phyloP scores from a whole-genome alignment of 1,140 invertebrate species.

The Dendroctonus ponderosae region DNA sequence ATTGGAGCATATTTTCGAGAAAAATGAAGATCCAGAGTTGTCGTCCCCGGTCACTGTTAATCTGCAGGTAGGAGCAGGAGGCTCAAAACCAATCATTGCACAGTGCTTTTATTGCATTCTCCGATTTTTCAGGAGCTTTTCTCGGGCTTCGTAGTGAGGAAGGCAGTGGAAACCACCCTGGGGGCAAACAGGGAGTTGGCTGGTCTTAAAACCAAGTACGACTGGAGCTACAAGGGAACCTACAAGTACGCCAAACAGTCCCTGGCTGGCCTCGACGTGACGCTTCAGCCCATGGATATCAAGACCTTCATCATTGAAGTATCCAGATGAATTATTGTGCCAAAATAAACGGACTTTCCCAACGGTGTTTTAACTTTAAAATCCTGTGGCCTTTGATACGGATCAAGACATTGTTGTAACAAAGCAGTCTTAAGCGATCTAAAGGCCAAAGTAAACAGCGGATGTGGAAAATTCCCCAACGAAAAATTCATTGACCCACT shows the following conservation, averaged over 20 bases:
- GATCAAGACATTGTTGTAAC: no score
- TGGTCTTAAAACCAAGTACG: conserved; percentile 2
- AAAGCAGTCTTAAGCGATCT: no score
- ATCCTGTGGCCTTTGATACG: no score
- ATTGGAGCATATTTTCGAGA: conserved; percentile 73
- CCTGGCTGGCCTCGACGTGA: neutral
- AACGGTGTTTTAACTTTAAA: no score
- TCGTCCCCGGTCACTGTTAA: conserved; percentile 59
- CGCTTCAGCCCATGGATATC: conserved; percentile 24
- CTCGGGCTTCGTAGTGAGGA: conserved; percentile 16
- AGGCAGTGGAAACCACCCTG: conserved; percentile 17
- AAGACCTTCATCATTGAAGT: conserved; percentile 23
- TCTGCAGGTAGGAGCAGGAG: conserved; percentile 30
- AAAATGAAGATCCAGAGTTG: conserved; percentile 58
- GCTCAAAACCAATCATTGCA: neutral
- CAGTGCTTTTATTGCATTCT: neutral
- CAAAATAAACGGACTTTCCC: no score
- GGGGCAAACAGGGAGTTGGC: conserved; percentile 20
- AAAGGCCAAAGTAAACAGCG: no score
- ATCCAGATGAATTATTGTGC: neutral
- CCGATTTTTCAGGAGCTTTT: conserved; percentile 28
- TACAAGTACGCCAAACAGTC: neutral
- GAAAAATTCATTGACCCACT: no score
- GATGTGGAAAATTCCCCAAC: no score
- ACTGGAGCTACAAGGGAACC: conserved; percentile 12